Percentiles rank a stretch among this genome's conserved stretches.
These are phyloP conservation scores for Drosophila simulans DNA, from an alignment of 1,140 invertebrate species.

Conservation along the genomic window DNA sequence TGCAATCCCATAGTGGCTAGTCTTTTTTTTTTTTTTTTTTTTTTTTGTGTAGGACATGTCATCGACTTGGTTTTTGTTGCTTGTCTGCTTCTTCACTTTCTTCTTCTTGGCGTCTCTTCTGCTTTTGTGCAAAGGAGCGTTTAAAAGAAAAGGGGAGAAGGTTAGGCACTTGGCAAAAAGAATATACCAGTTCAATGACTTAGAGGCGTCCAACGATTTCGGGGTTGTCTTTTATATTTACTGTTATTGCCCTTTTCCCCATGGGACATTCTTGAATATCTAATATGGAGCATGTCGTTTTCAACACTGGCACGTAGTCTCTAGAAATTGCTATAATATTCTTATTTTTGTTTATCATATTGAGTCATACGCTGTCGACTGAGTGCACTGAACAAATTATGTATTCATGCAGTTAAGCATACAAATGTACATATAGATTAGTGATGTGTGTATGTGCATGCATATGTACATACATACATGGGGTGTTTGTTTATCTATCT, in stretches of 20 bases:
- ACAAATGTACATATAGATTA: background rate
- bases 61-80: constrained; percentile 57
- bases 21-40: constrained; percentile 6
- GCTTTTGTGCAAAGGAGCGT: constrained; percentile 8
- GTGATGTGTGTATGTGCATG: background rate
- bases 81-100: constrained; percentile 7
- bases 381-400: constrained; percentile 18
- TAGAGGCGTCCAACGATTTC: constrained; percentile 11
- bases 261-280: background rate
- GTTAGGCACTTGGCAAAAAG: constrained; percentile 1
- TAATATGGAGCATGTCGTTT: constrained; percentile 9
- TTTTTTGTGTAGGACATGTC: constrained; percentile 57
- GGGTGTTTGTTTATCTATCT: constrained; percentile 14
- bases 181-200: constrained; percentile 39
- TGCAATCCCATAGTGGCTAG: constrained; percentile 9
- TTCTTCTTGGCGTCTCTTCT: constrained; percentile 17
- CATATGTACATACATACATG: background rate
- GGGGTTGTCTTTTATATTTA: constrained; percentile 26
- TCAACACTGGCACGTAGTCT: constrained; percentile 8
- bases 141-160: background rate
- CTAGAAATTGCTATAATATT: background rate
- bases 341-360: background rate
- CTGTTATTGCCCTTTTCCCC: background rate
- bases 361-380: constrained; percentile 8
- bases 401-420: constrained; percentile 17